Percentiles rank a stretch among this genome's conserved stretches.
phyloP scores from a whole-genome alignment of 1,140 invertebrate genomes.

The Nasonia vitripennis region DNA sequence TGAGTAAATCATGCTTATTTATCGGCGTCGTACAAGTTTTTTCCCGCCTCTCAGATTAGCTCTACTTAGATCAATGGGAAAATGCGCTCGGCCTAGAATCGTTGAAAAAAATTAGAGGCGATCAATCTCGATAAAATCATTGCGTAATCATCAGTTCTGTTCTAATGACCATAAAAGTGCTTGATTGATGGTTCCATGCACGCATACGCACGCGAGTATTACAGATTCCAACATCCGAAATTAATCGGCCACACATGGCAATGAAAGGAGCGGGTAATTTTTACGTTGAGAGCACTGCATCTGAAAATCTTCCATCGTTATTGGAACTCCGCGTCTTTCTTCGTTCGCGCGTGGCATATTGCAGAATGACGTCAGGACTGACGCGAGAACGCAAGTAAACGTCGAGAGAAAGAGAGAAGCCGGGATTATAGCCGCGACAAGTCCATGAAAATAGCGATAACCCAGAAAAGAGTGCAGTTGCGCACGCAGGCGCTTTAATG shows the following conservation, averaged over 20 bases:
- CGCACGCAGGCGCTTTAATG: neutral
- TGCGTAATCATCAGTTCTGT: neutral
- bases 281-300: neutral
- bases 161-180: neutral
- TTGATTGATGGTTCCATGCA: neutral
- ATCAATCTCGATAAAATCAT: too few species aligned
- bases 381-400: neutral
- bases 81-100: neutral
- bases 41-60: neutral
- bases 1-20: neutral
- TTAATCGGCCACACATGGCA: neutral
- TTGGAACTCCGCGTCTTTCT: neutral
- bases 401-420: neutral
- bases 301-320: neutral
- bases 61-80: neutral
- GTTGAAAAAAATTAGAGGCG: neutral
- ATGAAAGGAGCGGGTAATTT: neutral
- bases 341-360: neutral
- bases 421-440: constrained; percentile 15
- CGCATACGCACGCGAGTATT: neutral
- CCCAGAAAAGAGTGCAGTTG: constrained; percentile 21
- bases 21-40: neutral
- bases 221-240: neutral
- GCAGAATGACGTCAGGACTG: constrained; percentile 20
- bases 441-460: constrained; percentile 12